Conservation (phyloP, 1,140 invertebrate species). For the Cherax destructor region DNA sequence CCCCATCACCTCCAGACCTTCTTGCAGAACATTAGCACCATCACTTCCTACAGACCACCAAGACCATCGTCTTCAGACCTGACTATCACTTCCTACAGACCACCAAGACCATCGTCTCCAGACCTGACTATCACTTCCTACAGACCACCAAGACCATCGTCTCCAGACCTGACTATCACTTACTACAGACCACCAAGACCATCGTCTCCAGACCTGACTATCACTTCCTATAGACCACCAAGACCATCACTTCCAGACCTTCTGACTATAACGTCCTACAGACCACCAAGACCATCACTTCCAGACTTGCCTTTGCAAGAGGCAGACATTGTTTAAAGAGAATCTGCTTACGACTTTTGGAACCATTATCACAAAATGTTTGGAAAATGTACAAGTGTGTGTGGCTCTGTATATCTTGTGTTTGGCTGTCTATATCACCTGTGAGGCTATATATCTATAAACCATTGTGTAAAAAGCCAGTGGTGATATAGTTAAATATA, state of each 20-base stretch:
- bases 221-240: neutral
- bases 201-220: neutral
- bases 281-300: neutral
- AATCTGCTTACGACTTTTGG: too few species aligned
- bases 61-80: neutral
- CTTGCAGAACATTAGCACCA: neutral
- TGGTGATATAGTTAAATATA: too few species aligned
- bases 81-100: neutral
- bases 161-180: too few species aligned
- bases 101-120: too few species aligned
- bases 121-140: neutral
- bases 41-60: neutral
- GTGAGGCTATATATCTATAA: too few species aligned
- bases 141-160: neutral
- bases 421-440: too few species aligned
- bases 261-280: neutral
- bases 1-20: neutral
- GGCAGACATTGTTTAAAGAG: too few species aligned
- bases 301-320: neutral
- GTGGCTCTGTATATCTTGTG: too few species aligned
- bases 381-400: too few species aligned
- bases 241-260: too few species aligned
- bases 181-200: neutral
- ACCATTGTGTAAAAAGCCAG: too few species aligned
- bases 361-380: too few species aligned